Evolutionary conservation across 2,797 vertebrate genomes (phyloP).

Genomic region (Chiloscyllium punctatum): DNA sequence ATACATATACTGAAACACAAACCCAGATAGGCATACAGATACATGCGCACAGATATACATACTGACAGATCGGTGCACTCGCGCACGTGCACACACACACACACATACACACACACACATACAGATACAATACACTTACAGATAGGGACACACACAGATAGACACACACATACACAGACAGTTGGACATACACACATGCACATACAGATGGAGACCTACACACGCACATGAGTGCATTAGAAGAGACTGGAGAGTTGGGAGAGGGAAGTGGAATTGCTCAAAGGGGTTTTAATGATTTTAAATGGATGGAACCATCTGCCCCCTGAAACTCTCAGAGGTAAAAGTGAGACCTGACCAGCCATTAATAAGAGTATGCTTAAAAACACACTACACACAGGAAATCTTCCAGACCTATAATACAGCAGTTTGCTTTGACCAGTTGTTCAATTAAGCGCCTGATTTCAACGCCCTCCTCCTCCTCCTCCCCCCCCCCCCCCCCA

Average conservation of each 20-base stretch:
- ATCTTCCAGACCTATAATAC: constrained; percentile 27
- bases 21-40: background rate
- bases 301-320: constrained; percentile 31
- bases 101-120: background rate
- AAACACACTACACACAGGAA: constrained; percentile 29
- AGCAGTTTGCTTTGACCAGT: constrained; percentile 28
- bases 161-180: background rate
- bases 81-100: too few species aligned
- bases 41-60: too few species aligned
- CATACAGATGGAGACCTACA: background rate
- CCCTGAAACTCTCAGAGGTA: constrained; percentile 32
- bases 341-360: constrained; percentile 9
- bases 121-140: background rate
- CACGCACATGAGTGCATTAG: background rate
- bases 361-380: constrained; percentile 29
- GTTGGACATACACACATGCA: background rate
- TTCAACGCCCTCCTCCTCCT: background rate
- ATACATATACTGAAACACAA: background rate
- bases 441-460: constrained; percentile 30
- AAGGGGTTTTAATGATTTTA: constrained; percentile 33
- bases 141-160: background rate
- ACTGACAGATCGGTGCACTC: too few species aligned
- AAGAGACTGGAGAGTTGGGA: too few species aligned
- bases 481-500: background rate
- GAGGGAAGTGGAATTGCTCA: background rate